Percentiles rank a stretch among this genome's conserved stretches.
phyloP scores from a whole-genome alignment of 2,888 invertebrate species.

The Incurvaria masculella region DNA sequence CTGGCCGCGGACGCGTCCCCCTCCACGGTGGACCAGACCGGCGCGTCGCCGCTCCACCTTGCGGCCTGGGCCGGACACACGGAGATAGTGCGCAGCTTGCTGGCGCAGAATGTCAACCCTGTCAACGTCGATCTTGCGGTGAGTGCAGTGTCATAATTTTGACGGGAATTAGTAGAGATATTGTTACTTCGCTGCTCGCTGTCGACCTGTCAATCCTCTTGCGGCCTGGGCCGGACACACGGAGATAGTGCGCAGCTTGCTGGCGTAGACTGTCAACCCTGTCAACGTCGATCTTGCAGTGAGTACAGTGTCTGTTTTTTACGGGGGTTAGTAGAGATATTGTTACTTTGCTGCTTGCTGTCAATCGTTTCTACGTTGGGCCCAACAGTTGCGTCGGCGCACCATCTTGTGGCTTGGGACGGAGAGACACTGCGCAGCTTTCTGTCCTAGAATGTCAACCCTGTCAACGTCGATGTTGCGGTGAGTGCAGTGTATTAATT shows the following conservation, averaged over 20 bases:
- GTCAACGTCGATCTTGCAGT: slow-evolving; percentile 85
- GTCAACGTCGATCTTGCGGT: slow-evolving; percentile 85
- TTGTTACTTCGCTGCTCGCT: no score
- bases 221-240: slow-evolving; percentile 94
- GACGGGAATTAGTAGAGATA: no score
- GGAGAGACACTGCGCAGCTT: slow-evolving; percentile 84
- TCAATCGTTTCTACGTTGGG: slow-evolving; percentile 89
- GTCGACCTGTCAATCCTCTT: no score
- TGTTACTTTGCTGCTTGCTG: no score
- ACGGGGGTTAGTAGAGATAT: no score
- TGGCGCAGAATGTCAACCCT: slow-evolving; percentile 76
- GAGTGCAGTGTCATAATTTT: slow-evolving; percentile 26
- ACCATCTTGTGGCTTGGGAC: slow-evolving; percentile 93
- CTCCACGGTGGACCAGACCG: slow-evolving; percentile 84
- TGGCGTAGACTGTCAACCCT: slow-evolving; percentile 76
- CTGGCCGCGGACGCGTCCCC: slow-evolving; percentile 86
- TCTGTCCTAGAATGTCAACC: slow-evolving; percentile 75
- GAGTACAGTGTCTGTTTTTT: slow-evolving; percentile 27
- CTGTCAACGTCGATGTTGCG: slow-evolving; percentile 81
- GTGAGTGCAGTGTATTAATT: slow-evolving; percentile 48
- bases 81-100: slow-evolving; percentile 80
- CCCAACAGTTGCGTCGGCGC: slow-evolving; percentile 85
- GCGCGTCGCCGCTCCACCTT: slow-evolving; percentile 89
- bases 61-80: slow-evolving; percentile 94
- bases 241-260: slow-evolving; percentile 80